Percentiles rank a stretch among this genome's conserved stretches.
Evolutionary conservation across 2,113 vertebrate species (phyloP).

Genomic region (Lamprotornis superbus): DNA sequence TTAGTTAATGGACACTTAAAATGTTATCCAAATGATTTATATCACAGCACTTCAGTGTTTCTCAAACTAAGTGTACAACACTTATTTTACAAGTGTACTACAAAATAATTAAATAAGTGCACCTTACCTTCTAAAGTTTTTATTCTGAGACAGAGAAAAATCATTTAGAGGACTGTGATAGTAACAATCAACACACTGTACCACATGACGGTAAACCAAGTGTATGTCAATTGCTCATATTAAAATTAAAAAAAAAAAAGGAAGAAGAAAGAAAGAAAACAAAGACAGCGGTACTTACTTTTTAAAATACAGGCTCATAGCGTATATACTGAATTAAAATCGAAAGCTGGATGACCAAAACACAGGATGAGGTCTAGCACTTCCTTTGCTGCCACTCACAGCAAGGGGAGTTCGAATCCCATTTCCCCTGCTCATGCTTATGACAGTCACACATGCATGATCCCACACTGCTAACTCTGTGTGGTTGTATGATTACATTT

Average conservation of each 20-base stretch:
- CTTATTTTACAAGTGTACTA: slow-evolving; percentile 70
- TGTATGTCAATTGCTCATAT: slow-evolving; percentile 39
- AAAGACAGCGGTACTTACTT: slow-evolving; percentile 78
- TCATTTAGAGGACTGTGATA: slow-evolving; percentile 70
- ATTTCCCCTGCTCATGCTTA: slow-evolving; percentile 10
- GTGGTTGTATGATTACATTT: neutral
- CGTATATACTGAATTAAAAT: slow-evolving; percentile 74
- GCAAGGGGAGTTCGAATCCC: slow-evolving; percentile 35
- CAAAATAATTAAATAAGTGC: slow-evolving; percentile 73
- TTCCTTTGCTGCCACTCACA: slow-evolving; percentile 20
- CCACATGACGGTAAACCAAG: slow-evolving; percentile 48
- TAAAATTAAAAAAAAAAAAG: neutral
- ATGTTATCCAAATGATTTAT: slow-evolving; percentile 73
- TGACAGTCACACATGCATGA: slow-evolving; percentile 56
- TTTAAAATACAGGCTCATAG: slow-evolving; percentile 77
- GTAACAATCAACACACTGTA: slow-evolving; percentile 62
- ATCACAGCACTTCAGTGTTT: slow-evolving; percentile 55
- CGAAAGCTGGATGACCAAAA: slow-evolving; percentile 70
- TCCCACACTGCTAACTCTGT: neutral
- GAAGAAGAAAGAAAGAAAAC: slow-evolving; percentile 43
- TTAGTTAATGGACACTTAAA: slow-evolving; percentile 80
- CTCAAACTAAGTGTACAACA: slow-evolving; percentile 70
- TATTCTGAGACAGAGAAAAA: slow-evolving; percentile 71
- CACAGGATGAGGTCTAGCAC: slow-evolving; percentile 54
- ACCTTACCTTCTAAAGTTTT: slow-evolving; percentile 79